phyloP scores from a whole-genome alignment of 2,888 invertebrate genomes.

The Xestia rhomboidea region DNA sequence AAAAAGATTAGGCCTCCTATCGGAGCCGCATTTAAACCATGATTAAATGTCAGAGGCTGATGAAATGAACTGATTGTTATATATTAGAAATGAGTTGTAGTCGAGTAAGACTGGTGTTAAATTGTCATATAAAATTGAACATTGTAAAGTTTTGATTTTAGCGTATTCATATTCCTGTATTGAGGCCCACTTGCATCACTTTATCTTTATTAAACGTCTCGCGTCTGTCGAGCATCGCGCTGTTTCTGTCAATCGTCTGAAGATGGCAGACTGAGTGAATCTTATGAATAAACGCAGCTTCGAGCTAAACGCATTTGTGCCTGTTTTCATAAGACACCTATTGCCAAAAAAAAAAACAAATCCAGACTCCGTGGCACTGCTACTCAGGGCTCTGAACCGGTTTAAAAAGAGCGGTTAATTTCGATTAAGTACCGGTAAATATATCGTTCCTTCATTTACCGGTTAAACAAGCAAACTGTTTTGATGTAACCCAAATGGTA shows the following conservation, averaged over 20 bases:
- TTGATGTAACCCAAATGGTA: no score
- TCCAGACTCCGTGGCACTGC: no score
- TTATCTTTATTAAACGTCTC: not conserved
- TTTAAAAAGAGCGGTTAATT: no score
- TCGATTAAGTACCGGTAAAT: no score
- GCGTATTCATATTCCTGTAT: not conserved
- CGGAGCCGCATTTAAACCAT: conserved; percentile 2
- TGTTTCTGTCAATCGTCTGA: not conserved
- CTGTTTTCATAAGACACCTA: no score
- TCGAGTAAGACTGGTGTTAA: conserved; percentile 27
- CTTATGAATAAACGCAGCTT: not conserved
- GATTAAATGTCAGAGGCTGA: conserved; percentile 20
- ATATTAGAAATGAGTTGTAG: conserved; percentile 34
- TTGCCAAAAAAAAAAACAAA: no score
- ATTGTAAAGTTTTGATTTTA: conserved; percentile 6
- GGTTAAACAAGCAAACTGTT: no score
- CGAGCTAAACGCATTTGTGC: no score
- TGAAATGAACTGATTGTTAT: conserved; percentile 49
- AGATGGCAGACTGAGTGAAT: not conserved
- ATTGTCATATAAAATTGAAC: conserved; percentile 3
- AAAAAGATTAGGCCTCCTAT: not conserved
- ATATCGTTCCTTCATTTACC: no score
- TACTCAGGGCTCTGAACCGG: no score
- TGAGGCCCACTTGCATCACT: not conserved
- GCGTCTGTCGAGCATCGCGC: not conserved